Base-by-base conservation (phyloP, 2,113 vertebrate species). In the Anoplopoma fimbria region DNA sequence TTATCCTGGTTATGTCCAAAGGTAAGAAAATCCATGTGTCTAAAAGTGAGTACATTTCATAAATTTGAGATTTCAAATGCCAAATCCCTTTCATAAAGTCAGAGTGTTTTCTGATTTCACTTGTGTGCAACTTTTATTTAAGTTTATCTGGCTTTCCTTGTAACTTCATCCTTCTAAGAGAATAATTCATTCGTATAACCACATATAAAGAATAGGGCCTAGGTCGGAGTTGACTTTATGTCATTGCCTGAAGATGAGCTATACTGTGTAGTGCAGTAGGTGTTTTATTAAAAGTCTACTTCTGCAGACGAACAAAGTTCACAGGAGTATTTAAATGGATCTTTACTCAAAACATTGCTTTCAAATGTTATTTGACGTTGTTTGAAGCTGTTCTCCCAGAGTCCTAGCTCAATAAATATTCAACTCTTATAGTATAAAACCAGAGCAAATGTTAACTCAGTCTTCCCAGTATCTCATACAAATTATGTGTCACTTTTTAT, bases 401-500 rank as follows among this genome's bases (percentile, higher is more conserved):
- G 74, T 64, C 45, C 47, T 15, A 64, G 29, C n/a, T 57, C 53
- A 85, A 65, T 38, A 82, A 69, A 75, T 23, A 77, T 42, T 76
- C 45, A 13, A 23, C 75, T 27, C 21, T 49, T 47, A 65, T 21
- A 8, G 27, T 29, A 51, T 73, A 76, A 84, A 72, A 45, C 33
- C 40, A 60, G 67, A 78, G 61, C 29, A 71, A 83, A 81, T 79
- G 29, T 58, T 74, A 60, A 85, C 71, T 72, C 70, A 38, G 58
- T 80, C 78, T 65, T 81, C 73, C 36, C 80, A 64, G 69, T 23
- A 38, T n/a, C 64, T 75, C 79, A 70, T 49, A 67, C 36, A 77
- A 79, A 63, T 13, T n/a, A 65, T 14, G 72, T 67, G 81, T 80
- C 60, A 67, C 42, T 2, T 85, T 89, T 84, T 75, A 81, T 84